phyloP scores from a whole-genome alignment of 2,888 invertebrate species.

The Hermaeophaga mercurialis region DNA sequence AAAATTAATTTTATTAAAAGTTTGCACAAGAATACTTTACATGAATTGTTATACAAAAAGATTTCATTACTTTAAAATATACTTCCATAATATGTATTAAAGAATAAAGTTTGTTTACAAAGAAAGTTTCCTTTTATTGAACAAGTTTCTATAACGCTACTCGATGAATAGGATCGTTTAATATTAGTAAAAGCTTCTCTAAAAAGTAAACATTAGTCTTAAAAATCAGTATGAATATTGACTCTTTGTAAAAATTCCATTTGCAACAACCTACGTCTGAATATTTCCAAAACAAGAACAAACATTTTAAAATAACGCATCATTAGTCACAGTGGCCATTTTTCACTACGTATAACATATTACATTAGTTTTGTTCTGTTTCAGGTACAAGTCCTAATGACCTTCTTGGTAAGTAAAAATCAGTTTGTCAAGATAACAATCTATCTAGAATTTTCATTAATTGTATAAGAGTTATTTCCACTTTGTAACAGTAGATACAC shows the following conservation, averaged over 20 bases:
- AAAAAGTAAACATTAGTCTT: conserved; percentile 13
- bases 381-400: too few relatives aligned
- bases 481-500: too few relatives aligned
- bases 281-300: too few relatives aligned
- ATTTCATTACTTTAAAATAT: conserved; percentile 16
- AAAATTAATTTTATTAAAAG: conserved; percentile 23
- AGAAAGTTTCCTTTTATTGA: conserved; percentile 11
- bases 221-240: not conserved
- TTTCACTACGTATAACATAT: too few relatives aligned
- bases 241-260: not conserved
- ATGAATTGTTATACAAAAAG: conserved; percentile 8
- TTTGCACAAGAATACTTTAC: conserved; percentile 8
- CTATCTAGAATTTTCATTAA: too few relatives aligned
- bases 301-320: too few relatives aligned
- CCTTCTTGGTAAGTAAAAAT: too few relatives aligned
- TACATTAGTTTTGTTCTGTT: too few relatives aligned
- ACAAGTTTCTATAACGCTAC: conserved; percentile 12
- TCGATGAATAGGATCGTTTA: conserved; percentile 14
- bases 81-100: conserved; percentile 10
- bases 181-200: conserved; percentile 21
- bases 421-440: too few relatives aligned
- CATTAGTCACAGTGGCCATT: too few relatives aligned
- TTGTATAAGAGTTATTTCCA: too few relatives aligned
- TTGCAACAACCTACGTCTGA: too few relatives aligned
- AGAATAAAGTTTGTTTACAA: conserved; percentile 19